These are phyloP conservation scores for Adrianichthys oophorus DNA, from an alignment of 2,797 vertebrate species.

Conservation along the genomic window DNA sequence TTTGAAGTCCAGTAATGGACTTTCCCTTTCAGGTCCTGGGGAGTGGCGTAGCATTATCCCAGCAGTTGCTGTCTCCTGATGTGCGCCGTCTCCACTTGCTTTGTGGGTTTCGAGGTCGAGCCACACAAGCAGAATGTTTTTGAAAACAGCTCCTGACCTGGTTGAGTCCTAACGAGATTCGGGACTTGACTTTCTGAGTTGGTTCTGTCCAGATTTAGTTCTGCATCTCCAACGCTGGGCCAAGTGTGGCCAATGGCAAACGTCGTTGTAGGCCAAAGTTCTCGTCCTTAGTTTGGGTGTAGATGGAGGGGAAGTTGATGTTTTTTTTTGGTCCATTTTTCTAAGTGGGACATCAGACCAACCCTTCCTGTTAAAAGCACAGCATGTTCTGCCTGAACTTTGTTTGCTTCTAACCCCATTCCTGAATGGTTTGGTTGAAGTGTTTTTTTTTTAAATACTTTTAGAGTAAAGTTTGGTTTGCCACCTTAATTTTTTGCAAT, in stretches of 20 bases:
- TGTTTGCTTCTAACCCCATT: constrained; percentile 56
- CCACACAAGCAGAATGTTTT: too few relatives aligned
- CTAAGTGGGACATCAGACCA: constrained; percentile 70
- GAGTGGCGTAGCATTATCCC: constrained; percentile 49
- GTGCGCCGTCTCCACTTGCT: constrained; percentile 22
- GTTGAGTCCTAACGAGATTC: constrained; percentile 37
- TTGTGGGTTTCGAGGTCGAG: not conserved
- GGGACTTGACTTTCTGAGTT: constrained; percentile 50
- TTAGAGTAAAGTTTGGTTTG: too few relatives aligned
- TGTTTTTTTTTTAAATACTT: constrained; percentile 7
- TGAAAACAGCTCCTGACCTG: constrained; percentile 21
- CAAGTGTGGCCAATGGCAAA: constrained; percentile 23
- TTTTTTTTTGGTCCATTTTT: constrained; percentile 22
- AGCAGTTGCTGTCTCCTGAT: constrained; percentile 46
- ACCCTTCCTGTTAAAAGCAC: constrained; percentile 76
- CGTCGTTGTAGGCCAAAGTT: constrained; percentile 46
- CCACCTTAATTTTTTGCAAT: too few relatives aligned
- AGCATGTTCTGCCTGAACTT: constrained; percentile 41
- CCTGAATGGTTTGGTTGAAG: constrained; percentile 57
- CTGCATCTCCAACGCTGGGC: not conserved
- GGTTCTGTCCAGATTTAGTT: constrained; percentile 47
- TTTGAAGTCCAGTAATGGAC: constrained; percentile 51
- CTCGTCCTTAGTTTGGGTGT: constrained; percentile 57
- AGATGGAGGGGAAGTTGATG: constrained; percentile 70
- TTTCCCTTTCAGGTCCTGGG: constrained; percentile 44